A percentile compares a stretch with the other conserved stretches of the same genome.
phyloP scores from a whole-genome alignment of 64 coral and sea anemone genomes.

The Dendrophyllia cribrosa region DNA sequence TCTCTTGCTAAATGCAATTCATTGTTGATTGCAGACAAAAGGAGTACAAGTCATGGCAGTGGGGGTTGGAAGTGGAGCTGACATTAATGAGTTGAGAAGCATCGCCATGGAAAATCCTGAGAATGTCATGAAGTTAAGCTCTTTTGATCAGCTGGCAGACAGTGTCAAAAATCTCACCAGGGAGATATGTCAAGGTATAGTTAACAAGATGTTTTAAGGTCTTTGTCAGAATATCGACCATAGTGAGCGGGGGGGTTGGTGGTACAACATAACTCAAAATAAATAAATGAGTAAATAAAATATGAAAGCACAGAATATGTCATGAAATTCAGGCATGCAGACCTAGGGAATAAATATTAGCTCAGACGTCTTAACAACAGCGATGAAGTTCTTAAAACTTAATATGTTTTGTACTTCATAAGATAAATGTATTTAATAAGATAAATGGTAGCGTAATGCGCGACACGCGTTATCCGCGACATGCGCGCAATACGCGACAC shows the following conservation, averaged over 20 bases:
- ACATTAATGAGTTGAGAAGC: conserved; percentile 4
- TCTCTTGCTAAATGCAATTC: not conserved
- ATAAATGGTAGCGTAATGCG: too few relatives aligned
- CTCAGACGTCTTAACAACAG: too few relatives aligned
- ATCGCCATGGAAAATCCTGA: conserved; percentile 28
- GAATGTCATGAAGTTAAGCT: conserved; percentile 35
- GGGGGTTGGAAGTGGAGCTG: conserved; percentile 34
- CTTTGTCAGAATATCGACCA: conserved; percentile 11
- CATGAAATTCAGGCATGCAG: too few relatives aligned
- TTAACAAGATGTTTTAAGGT: not conserved
- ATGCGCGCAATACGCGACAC: too few relatives aligned
- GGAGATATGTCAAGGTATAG: conserved; percentile 50
- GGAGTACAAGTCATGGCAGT: conserved; percentile 46
- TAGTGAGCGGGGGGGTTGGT: not conserved
- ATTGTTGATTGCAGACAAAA: conserved; percentile 19
- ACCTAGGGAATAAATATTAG: too few relatives aligned
- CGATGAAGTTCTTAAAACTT: too few relatives aligned
- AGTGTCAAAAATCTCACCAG: conserved; percentile 26
- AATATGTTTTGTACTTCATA: too few relatives aligned
- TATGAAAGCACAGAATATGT: too few relatives aligned
- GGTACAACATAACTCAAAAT: not conserved
- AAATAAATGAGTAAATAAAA: not conserved
- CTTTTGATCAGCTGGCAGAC: conserved; percentile 5
- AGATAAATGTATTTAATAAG: too few relatives aligned
- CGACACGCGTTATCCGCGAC: too few relatives aligned